Evolutionary conservation across 2,888 invertebrate species (phyloP), one percentile per base, ranked within the genome.

Genomic region (Lamellibrachia columna): DNA sequence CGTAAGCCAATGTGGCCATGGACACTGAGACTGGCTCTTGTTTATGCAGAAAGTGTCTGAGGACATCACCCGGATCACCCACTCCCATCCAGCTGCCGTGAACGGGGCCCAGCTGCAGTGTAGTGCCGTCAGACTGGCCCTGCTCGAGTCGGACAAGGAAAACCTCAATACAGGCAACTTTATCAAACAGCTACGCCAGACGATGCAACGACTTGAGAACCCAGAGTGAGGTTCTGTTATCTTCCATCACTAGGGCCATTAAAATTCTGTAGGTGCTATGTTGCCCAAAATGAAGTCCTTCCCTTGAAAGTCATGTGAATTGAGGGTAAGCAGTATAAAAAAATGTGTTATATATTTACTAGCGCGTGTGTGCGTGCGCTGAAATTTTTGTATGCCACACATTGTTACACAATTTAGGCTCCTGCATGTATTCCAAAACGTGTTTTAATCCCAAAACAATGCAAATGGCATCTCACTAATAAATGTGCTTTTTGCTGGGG

Each of bases 41-140:
- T 91, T 40, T 75, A 40, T 92, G 8, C 93, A 96, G 95, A 94
- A 94, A 8, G 90, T 95, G 22, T 94, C 93, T 3, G 93, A 93
- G 53, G 93, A 95, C 8, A 95, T 95, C 52, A 96, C 98, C 0
- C 95, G 97, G 94, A 95, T 98, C 15, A 98, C 98, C 7, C 98
- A 98, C 95, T 94, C 96, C 1, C 96, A 97, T 94, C 94, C 94
- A 7, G 94, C 96, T 53, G 97, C 97, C 1, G 95, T 96, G 93
- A 95, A 96, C 93, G 97, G 97, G 7, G 96, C 97, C 6, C 94
- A 96, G 7, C 94, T 97, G 3, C 96, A 97, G 97, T 53, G 97
- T 97, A 96, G 97, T 91, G 97, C 98, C 15, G 96, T 98, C 53
- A 97, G 97, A 92, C 97, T 97, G 94, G 97, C 96, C 6, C 93